Percentiles rank a stretch among this genome's conserved stretches.
phyloP scores from a whole-genome alignment of 2,888 invertebrate species.

The Mimachlamys varia region DNA sequence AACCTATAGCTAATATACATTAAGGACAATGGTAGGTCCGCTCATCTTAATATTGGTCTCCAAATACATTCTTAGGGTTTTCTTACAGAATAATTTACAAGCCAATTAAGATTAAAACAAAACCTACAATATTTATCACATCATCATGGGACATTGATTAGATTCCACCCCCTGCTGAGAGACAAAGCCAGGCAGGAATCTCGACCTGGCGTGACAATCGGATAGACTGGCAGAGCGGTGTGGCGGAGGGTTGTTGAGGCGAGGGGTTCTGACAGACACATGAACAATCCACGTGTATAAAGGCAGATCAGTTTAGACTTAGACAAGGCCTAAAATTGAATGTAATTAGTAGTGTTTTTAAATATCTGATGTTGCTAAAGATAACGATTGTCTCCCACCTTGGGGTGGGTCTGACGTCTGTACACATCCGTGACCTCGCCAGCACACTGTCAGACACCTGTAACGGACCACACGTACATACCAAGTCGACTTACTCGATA shows the following conservation, averaged over 20 bases:
- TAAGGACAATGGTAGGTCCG: neutral
- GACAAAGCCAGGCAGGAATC: neutral
- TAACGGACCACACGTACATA: too few species aligned
- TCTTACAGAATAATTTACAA: slow-evolving; percentile 25
- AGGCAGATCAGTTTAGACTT: neutral
- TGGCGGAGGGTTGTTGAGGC: slow-evolving; percentile 16
- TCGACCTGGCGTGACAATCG: neutral
- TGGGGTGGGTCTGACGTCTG: neutral
- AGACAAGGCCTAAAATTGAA: slow-evolving; percentile 20
- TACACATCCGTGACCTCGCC: neutral
- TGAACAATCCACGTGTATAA: neutral
- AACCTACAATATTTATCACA: slow-evolving; percentile 16
- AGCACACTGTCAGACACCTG: neutral
- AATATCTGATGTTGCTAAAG: slow-evolving; percentile 10
- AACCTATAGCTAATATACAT: neutral
- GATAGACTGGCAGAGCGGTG: neutral
- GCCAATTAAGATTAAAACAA: slow-evolving; percentile 34
- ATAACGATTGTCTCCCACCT: neutral
- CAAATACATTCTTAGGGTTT: neutral
- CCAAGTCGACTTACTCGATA: too few species aligned
- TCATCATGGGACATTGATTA: neutral
- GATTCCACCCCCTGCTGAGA: slow-evolving; percentile 14
- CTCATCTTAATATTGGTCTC: neutral
- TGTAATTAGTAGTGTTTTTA: slow-evolving; percentile 35
- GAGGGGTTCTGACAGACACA: neutral